Conservation (phyloP, 2,888 invertebrate genomes). For the Chromoteleia sp. region DNA sequence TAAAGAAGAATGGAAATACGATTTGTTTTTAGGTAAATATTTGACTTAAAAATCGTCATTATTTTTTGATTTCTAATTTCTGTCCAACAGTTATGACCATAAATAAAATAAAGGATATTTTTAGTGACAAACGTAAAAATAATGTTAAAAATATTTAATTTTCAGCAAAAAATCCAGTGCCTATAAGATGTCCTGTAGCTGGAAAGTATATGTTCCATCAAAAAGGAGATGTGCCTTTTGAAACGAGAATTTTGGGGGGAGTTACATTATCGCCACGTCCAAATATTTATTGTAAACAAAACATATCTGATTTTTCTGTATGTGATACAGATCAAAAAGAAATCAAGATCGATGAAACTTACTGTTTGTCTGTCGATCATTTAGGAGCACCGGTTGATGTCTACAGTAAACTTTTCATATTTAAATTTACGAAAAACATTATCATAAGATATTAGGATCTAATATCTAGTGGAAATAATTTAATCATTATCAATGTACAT, state of each 20-base stretch:
- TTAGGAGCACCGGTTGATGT: conserved; percentile 97
- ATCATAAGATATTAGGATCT: background rate
- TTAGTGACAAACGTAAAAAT: too few species aligned
- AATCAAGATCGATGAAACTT: conserved; percentile 96
- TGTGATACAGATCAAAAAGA: conserved; percentile 98
- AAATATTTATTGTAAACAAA: conserved; percentile 95
- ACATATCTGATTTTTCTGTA: conserved; percentile 97
- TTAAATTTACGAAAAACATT: background rate
- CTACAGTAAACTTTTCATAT: conserved; percentile 87
- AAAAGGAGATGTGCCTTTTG: conserved; percentile 94
- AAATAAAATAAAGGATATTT: too few species aligned
- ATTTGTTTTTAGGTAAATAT: conserved; percentile 88
- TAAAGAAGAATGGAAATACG: conserved; percentile 93
- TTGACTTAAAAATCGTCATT: too few species aligned
- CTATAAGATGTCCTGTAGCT: conserved; percentile 97
- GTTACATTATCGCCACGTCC: conserved; percentile 97
- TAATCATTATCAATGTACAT: too few species aligned
- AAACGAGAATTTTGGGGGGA: conserved; percentile 97
- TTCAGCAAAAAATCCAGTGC: conserved; percentile 93
- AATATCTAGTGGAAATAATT: too few species aligned
- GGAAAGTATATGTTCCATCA: conserved; percentile 98
- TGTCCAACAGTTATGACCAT: too few species aligned
- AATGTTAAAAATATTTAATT: conserved; percentile 4
- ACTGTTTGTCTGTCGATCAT: conserved; percentile 98
- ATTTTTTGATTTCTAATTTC: too few species aligned